A percentile compares a stretch with the other conserved stretches of the same genome.
Evolutionary conservation across 1,140 invertebrate genomes (phyloP).

Genomic region (Gonatopus flavifemur): DNA sequence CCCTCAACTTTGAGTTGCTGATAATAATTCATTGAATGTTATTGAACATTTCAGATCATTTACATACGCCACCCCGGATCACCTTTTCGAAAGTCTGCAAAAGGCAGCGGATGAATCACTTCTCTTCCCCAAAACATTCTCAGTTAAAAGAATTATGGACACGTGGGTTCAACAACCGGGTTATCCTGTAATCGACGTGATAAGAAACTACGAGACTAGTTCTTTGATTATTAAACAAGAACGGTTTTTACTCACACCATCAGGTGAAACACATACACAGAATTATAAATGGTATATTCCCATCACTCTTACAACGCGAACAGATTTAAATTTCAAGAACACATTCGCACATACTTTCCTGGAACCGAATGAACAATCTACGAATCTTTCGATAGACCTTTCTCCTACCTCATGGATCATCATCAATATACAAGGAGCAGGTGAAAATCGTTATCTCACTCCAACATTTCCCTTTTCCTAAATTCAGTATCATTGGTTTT

Average conservation of each 20-base stretch:
- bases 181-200: slow-evolving; percentile 68
- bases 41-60: slow-evolving; percentile 42
- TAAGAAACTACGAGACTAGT: slow-evolving; percentile 51
- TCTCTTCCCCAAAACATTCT: slow-evolving; percentile 35
- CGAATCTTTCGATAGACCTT: neutral
- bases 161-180: slow-evolving; percentile 72
- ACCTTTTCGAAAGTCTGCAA: slow-evolving; percentile 71
- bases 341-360: neutral
- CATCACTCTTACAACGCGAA: neutral
- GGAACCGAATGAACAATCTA: neutral
- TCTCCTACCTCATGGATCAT: neutral
- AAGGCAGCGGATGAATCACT: slow-evolving; percentile 57
- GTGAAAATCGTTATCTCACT: too few relatives aligned
- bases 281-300: slow-evolving; percentile 12
- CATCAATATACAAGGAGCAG: neutral
- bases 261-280: neutral
- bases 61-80: slow-evolving; percentile 64
- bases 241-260: slow-evolving; percentile 44
- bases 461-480: too few relatives aligned
- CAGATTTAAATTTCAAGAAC: neutral
- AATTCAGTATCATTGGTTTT: too few relatives aligned
- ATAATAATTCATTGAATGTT: neutral
- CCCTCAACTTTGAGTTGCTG: too few relatives aligned
- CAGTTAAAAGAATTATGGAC: slow-evolving; percentile 61
- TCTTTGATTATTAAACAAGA: slow-evolving; percentile 52